Conservation (phyloP, 2,113 vertebrate species). For the Triplophysa siluroides region DNA sequence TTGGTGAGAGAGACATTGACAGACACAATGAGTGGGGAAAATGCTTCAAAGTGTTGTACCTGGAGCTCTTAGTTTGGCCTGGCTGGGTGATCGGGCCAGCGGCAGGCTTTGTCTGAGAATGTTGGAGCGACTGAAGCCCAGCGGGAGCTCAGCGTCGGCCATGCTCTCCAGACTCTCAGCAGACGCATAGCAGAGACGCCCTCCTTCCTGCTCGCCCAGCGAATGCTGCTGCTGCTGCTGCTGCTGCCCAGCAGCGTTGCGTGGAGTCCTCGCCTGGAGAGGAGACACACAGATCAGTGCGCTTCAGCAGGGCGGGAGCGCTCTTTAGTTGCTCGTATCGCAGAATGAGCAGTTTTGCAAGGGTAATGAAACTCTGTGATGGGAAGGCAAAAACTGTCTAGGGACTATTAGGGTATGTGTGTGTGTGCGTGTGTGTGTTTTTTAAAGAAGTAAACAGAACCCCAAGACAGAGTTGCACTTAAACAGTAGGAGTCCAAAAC, state of each 20-base stretch:
- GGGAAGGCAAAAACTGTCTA: constrained; percentile 22
- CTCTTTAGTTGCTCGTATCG: constrained; percentile 31
- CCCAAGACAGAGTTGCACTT: constrained; percentile 3
- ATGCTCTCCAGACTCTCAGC: constrained; percentile 94
- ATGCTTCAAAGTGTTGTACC: constrained; percentile 67
- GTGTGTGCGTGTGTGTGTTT: constrained; percentile 4
- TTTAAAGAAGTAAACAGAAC: constrained; percentile 13
- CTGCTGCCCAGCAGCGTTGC: constrained; percentile 77
- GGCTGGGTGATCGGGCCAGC: constrained; percentile 92
- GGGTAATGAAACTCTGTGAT: constrained; percentile 36
- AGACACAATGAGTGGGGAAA: not conserved
- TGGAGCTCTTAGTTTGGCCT: constrained; percentile 93
- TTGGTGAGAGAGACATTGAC: not conserved
- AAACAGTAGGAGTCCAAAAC: no score
- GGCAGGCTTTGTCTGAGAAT: constrained; percentile 96
- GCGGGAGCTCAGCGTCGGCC: constrained; percentile 90
- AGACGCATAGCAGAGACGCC: constrained; percentile 89
- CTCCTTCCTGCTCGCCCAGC: constrained; percentile 87
- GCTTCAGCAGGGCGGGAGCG: not conserved
- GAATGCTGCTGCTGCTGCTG: constrained; percentile 74
- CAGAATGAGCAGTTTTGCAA: constrained; percentile 34
- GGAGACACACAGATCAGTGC: not conserved
- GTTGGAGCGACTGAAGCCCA: constrained; percentile 96
- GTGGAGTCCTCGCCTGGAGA: constrained; percentile 87
- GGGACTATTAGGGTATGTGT: constrained; percentile 16